Base-by-base conservation (phyloP, 1,140 invertebrate species). In the Leptinotarsa defecta region DNA sequence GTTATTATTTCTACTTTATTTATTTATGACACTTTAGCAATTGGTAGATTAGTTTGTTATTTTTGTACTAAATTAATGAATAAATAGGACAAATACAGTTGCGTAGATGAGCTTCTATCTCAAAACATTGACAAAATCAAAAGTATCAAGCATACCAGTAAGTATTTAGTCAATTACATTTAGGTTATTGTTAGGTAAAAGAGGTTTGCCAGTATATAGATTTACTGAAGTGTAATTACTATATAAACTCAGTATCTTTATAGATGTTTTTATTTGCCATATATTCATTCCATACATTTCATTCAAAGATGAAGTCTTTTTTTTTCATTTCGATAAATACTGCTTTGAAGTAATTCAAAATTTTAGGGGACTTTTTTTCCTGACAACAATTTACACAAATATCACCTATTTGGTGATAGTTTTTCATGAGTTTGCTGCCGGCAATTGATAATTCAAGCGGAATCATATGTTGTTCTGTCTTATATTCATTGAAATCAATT, bases 1-100 rank as follows among this genome's bases (percentile, higher is more conserved):
- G 17, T 65, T 65, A 65, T 65, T 65, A 65, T 65, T 24, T 65
- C 64, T 65, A 65, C 6, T 65, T 65, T 65, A 65, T 65, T 65
- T 65, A 65, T 65, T 65, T 65, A 22, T 65, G 64, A 65, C 20
- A 65, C 4, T 43, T 20, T 65, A 65, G 20, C 13, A 65, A 13
- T 22, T 24, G 20, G 64, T 65, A 65, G 64, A 65, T 65, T 65
- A 65, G 52, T 65, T 65, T 65, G 64, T 65, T 65, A 65, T 65
- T 65, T 65, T 65, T 65, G 3, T 20, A 65, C 64, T 22, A 65
- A 65, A 65, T 34, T 65, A 20, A 65, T 65, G 15, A 34, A 65
- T 65, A 65, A 65, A 22, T 65, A 65, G 13, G 64, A 65, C 64
- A 1, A 65, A 65, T 24, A 15, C 64, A 65, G 64, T 65, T 65